Conservation (phyloP, 1,140 invertebrate species). For the Drosophila suzukii region DNA sequence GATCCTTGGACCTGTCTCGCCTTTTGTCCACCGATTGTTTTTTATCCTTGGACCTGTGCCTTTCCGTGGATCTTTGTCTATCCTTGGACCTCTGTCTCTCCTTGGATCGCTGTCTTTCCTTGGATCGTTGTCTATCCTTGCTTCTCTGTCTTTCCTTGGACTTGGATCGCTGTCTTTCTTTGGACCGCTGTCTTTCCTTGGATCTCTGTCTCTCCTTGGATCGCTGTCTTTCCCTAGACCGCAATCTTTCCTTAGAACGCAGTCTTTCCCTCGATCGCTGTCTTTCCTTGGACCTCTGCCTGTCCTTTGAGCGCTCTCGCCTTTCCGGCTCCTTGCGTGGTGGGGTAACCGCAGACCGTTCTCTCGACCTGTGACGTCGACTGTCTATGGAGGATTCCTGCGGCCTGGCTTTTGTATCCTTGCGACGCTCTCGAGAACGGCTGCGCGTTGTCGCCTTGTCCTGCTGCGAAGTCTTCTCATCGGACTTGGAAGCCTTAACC, state of each 20-base stretch:
- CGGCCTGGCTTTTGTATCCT: conserved; percentile 38
- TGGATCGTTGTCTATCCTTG: conserved; percentile 12
- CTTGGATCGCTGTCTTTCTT: conserved; percentile 8
- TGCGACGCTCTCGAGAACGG: conserved; percentile 67
- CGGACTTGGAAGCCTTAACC: conserved; percentile 18
- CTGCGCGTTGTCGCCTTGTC: conserved; percentile 63
- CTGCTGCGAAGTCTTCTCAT: conserved; percentile 22
- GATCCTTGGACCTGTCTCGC: conserved; percentile 18
- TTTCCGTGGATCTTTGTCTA: conserved; percentile 2
- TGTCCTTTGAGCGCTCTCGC: conserved; percentile 40
- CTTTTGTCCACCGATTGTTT: conserved; percentile 19
- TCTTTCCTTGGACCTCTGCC: conserved; percentile 29
- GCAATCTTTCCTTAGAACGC: conserved; percentile 33
- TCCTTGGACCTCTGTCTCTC: conserved; percentile 15
- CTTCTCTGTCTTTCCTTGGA: conserved; percentile 25
- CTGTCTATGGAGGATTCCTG: conserved; percentile 44
- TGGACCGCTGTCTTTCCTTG: conserved; percentile 9
- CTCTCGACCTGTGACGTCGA: conserved; percentile 33
- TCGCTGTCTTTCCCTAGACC: conserved; percentile 13
- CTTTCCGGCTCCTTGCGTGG: conserved; percentile 35
- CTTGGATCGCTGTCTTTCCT: conserved; percentile 11
- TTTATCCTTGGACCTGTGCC: conserved; percentile 18
- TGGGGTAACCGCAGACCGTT: conserved; percentile 29
- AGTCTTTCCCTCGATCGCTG: conserved; percentile 36
- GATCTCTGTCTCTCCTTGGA: conserved; percentile 33